Percentiles rank a stretch among this genome's conserved stretches.
phyloP scores from a whole-genome alignment of 2,797 vertebrate species.

The Malacoraja senta region DNA sequence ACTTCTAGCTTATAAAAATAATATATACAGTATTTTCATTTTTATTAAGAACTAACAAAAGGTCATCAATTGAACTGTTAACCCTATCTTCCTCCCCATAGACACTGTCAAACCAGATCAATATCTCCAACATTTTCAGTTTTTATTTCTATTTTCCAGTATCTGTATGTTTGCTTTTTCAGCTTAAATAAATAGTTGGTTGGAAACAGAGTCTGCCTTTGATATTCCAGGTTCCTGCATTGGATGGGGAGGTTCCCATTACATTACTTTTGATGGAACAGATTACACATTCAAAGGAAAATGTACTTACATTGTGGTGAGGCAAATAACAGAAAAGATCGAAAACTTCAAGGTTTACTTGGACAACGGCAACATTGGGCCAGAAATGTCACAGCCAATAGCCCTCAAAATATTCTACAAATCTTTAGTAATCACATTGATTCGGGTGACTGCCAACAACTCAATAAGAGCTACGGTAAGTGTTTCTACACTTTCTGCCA shows the following conservation, averaged over 20 bases:
- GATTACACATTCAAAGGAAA: constrained; percentile 67
- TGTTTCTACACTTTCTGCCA: no score
- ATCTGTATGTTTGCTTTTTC: no score
- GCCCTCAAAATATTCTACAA: constrained; percentile 60
- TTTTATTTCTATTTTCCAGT: no score
- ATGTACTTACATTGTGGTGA: constrained; percentile 64
- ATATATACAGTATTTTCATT: no score
- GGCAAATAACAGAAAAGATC: constrained; percentile 58
- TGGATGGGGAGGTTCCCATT: constrained; percentile 68
- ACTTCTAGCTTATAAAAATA: no score
- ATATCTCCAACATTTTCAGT: no score
- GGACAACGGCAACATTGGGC: constrained; percentile 52
- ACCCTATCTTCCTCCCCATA: no score
- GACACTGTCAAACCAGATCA: no score
- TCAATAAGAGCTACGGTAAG: constrained; percentile 58
- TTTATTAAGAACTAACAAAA: no score
- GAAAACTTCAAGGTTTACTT: constrained; percentile 61
- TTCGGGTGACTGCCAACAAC: constrained; percentile 44
- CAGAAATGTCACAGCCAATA: constrained; percentile 59
- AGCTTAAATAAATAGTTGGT: not conserved
- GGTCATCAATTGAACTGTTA: no score
- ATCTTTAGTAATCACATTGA: constrained; percentile 52
- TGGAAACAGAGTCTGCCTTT: not conserved
- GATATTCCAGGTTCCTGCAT: constrained; percentile 58
- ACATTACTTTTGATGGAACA: constrained; percentile 65